phyloP scores from a whole-genome alignment of 2,888 invertebrate genomes.

The Drosophila mulleri region DNA sequence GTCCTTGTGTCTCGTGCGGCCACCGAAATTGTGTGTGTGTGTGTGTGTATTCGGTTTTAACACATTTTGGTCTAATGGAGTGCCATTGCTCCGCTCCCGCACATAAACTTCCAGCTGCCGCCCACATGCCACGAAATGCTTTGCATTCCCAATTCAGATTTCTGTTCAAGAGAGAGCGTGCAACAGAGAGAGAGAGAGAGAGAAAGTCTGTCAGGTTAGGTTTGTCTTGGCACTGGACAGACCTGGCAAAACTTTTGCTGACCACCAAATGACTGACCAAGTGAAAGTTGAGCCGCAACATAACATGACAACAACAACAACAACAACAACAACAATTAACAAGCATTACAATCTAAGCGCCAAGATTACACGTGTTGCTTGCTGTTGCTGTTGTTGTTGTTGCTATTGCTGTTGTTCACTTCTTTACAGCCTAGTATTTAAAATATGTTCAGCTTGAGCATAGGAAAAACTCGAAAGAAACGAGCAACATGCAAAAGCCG shows the following conservation, averaged over 20 bases:
- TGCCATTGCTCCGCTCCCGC: slow-evolving; percentile 51
- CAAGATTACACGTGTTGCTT: slow-evolving; percentile 57
- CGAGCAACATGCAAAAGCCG: neutral
- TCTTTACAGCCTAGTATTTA: slow-evolving; percentile 41
- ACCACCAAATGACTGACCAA: slow-evolving; percentile 67
- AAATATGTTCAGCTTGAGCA: slow-evolving; percentile 52
- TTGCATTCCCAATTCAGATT: slow-evolving; percentile 52
- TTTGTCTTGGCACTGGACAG: slow-evolving; percentile 17
- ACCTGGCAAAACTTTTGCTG: slow-evolving; percentile 61
- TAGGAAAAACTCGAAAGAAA: neutral
- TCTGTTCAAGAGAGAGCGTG: slow-evolving; percentile 11
- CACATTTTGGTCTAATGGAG: slow-evolving; percentile 72
- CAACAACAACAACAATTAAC: slow-evolving; percentile 52
- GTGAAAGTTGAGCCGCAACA: slow-evolving; percentile 68
- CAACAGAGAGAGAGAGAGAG: neutral
- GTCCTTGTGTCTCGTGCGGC: slow-evolving; percentile 55
- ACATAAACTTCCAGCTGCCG: slow-evolving; percentile 18
- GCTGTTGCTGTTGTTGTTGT: slow-evolving; percentile 31
- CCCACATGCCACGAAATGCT: slow-evolving; percentile 30
- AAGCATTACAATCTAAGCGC: slow-evolving; percentile 57
- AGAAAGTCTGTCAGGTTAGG: slow-evolving; percentile 2
- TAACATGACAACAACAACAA: slow-evolving; percentile 39
- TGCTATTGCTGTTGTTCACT: slow-evolving; percentile 19
- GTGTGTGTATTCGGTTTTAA: slow-evolving; percentile 63
- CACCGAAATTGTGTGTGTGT: slow-evolving; percentile 56